Evolutionary conservation across 2,888 invertebrate species (phyloP).

Genomic region (Drosophila niveifrons): DNA sequence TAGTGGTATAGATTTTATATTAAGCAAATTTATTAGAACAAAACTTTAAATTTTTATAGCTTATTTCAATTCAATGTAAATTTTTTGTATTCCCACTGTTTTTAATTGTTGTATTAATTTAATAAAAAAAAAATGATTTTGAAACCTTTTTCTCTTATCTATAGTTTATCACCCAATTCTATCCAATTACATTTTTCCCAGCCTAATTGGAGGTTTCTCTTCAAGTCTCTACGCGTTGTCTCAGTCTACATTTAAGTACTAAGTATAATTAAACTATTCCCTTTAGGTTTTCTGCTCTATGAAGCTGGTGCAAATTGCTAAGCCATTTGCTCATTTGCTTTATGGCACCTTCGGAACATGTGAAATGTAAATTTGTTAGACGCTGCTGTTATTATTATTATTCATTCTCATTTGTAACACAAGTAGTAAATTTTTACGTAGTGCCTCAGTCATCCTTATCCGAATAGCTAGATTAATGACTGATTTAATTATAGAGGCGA

Average conservation of each 20-base stretch:
- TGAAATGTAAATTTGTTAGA: constrained; percentile 8
- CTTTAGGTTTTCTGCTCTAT: too few species aligned
- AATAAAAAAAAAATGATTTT: too few species aligned
- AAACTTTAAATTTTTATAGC: too few species aligned
- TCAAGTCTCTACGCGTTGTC: not conserved
- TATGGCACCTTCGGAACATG: constrained; percentile 27
- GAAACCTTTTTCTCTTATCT: not conserved
- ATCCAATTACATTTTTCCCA: not conserved
- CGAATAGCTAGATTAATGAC: constrained; percentile 43
- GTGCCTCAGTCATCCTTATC: constrained; percentile 14
- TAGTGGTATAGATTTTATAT: too few species aligned
- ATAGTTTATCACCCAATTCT: not conserved
- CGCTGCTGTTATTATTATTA: not conserved
- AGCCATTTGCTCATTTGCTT: constrained; percentile 36
- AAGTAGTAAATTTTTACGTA: constrained; percentile 16
- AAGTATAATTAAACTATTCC: not conserved
- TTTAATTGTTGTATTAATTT: not conserved
- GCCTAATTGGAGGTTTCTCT: not conserved
- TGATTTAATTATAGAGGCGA: constrained; percentile 61
- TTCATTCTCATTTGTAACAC: constrained; percentile 13
- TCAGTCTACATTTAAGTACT: not conserved
- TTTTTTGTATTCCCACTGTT: not conserved
- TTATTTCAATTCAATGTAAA: too few species aligned
- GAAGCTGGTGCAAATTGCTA: not conserved
- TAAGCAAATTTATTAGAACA: too few species aligned